Evolutionary conservation across 2,888 invertebrate genomes (phyloP).

Genomic region (Digitonthophagus gazella): DNA sequence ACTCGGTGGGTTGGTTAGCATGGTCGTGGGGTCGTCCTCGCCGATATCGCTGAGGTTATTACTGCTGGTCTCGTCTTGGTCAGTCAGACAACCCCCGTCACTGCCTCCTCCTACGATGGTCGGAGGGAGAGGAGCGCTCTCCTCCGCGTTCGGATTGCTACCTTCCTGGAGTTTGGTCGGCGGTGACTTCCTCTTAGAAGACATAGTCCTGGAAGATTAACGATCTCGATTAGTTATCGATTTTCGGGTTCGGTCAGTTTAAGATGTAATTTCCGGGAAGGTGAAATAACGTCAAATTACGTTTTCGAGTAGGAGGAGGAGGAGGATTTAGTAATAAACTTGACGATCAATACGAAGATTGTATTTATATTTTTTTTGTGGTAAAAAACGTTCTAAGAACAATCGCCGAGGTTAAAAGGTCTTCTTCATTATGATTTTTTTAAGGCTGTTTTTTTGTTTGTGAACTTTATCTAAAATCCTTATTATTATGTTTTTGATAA

Average conservation of each 20-base stretch:
- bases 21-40: slow-evolving; percentile 58
- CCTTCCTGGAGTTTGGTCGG: slow-evolving; percentile 88
- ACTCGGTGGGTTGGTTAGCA: slow-evolving; percentile 38
- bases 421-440: slow-evolving; percentile 24
- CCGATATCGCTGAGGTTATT: slow-evolving; percentile 60
- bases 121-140: slow-evolving; percentile 47
- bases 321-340: slow-evolving; percentile 17
- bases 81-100: slow-evolving; percentile 58
- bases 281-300: slow-evolving; percentile 44
- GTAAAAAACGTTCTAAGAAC: too few relatives aligned
- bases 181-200: slow-evolving; percentile 95
- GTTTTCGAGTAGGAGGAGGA: slow-evolving; percentile 32
- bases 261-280: slow-evolving; percentile 15
- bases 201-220: slow-evolving; percentile 81
- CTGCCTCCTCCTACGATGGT: slow-evolving; percentile 53
- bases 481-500: background rate
- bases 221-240: slow-evolving; percentile 14
- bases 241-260: slow-evolving; percentile 20
- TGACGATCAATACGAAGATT: slow-evolving; percentile 25
- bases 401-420: slow-evolving; percentile 24
- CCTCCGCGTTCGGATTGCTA: slow-evolving; percentile 54
- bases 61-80: slow-evolving; percentile 59
- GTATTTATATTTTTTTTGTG: too few relatives aligned
- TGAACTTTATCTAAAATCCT: background rate
- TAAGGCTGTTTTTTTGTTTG: background rate